A percentile compares a stretch with the other conserved stretches of the same genome.
These are phyloP conservation scores for Caenorhabditis angaria DNA, from an alignment of 2,888 invertebrate species.

Conservation along the genomic window DNA sequence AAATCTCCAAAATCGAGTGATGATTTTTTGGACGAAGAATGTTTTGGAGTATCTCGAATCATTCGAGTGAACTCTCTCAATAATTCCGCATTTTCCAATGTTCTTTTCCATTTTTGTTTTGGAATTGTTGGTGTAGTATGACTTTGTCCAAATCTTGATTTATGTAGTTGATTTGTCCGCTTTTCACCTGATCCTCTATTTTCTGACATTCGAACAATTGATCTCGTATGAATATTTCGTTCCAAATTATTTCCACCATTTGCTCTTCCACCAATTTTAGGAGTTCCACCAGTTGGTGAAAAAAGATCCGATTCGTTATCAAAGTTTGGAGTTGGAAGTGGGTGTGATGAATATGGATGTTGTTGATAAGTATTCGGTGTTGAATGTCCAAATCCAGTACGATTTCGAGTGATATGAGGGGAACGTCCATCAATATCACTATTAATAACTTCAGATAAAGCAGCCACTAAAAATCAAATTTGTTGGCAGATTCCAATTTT, in stretches of 20 bases:
- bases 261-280: neutral
- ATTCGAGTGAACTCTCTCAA: constrained; percentile 39
- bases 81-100: constrained; percentile 21
- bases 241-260: neutral
- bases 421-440: constrained; percentile 36
- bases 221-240: neutral
- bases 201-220: neutral
- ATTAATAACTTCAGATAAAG: constrained; percentile 27
- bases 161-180: neutral
- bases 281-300: neutral
- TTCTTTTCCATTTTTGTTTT: constrained; percentile 9
- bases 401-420: constrained; percentile 8
- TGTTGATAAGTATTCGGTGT: constrained; percentile 26
- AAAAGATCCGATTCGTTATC: constrained; percentile 10
- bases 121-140: neutral
- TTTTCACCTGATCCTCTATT: neutral
- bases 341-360: constrained; percentile 11
- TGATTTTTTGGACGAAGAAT: neutral
- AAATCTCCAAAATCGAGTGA: constrained; percentile 29
- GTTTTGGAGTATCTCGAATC: constrained; percentile 29
- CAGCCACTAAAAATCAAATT: constrained; percentile 20
- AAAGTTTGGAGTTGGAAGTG: constrained; percentile 34
- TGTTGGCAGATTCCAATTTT: neutral
- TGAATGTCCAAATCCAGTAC: constrained; percentile 34
- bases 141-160: no score